phyloP scores from a whole-genome alignment of 1,140 invertebrate species.

The Manduca sexta region DNA sequence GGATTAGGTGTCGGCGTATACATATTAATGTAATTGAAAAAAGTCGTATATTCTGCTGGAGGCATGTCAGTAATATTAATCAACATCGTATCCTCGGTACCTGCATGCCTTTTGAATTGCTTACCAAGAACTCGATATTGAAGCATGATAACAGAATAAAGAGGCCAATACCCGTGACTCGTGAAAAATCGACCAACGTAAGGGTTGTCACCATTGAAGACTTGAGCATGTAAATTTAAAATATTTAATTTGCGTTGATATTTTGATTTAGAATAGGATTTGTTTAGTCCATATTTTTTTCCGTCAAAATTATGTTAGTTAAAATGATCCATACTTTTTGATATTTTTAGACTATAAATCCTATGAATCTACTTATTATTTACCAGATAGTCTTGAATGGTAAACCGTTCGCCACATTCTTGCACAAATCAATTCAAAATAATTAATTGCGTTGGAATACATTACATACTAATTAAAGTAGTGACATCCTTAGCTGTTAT shows the following conservation, averaged over 20 bases:
- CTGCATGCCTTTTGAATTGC: conserved; percentile 46
- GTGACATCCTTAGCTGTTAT: conserved; percentile 36
- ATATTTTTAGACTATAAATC: too few species aligned
- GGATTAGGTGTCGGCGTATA: not conserved
- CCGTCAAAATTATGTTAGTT: too few species aligned
- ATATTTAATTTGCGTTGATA: not conserved
- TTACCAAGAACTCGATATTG: conserved; percentile 51
- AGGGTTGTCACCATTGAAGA: conserved; percentile 16
- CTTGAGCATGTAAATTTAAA: not conserved
- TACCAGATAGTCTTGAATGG: too few species aligned
- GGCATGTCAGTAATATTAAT: conserved; percentile 29
- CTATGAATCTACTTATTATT: too few species aligned
- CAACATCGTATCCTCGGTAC: conserved; percentile 31
- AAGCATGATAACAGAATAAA: conserved; percentile 46
- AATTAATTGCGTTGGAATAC: too few species aligned
- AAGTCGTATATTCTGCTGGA: not conserved
- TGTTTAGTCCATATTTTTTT: too few species aligned
- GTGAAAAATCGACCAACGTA: conserved; percentile 46
- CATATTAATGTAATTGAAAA: too few species aligned
- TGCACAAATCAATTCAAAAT: too few species aligned
- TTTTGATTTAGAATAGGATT: too few species aligned
- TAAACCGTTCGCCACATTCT: too few species aligned
- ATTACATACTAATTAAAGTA: too few species aligned
- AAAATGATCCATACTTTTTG: too few species aligned
- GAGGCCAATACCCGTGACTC: conserved; percentile 42